Percentiles rank a stretch among this genome's conserved stretches.
phyloP scores from a whole-genome alignment of 37 sponge, comb jelly and placozoan genomes.

The Ianthella basta region DNA sequence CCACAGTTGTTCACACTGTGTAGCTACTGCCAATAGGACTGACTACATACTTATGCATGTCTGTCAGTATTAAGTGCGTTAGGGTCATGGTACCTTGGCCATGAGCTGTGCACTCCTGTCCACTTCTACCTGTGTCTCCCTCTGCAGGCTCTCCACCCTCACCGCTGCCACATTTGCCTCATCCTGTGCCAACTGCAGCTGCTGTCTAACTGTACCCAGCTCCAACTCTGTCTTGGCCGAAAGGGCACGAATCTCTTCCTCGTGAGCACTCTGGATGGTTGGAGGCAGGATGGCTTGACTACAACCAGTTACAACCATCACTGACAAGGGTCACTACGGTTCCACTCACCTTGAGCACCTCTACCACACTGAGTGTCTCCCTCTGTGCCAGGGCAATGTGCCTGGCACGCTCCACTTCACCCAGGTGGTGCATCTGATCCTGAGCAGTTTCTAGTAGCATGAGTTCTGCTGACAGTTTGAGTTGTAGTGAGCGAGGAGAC shows the following conservation, averaged over 20 bases:
- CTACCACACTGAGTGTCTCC: conserved; percentile 65
- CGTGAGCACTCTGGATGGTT: not conserved
- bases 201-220: conserved; percentile 1
- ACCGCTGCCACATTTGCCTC: conserved; percentile 22
- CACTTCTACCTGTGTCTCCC: not conserved
- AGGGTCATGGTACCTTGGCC: conserved; percentile 1
- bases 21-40: not conserved
- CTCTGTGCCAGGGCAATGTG: conserved; percentile 60
- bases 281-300: not conserved
- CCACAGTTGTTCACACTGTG: not conserved
- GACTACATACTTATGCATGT: not conserved
- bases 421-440: conserved; percentile 61
- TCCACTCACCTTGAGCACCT: conserved; percentile 48
- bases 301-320: too few species aligned
- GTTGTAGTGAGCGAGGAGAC: conserved; percentile 74
- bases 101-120: conserved; percentile 14
- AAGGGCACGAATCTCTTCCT: conserved; percentile 1
- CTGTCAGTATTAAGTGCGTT: too few species aligned
- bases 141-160: conserved; percentile 30
- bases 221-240: conserved; percentile 15
- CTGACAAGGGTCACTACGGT: too few species aligned
- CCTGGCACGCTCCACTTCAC: conserved; percentile 48
- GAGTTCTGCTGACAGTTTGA: conserved; percentile 64
- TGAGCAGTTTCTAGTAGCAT: conserved; percentile 60
- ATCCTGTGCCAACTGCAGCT: conserved; percentile 11